phyloP scores from a whole-genome alignment of 2,797 vertebrate species.

The Echeneis naucrates region DNA sequence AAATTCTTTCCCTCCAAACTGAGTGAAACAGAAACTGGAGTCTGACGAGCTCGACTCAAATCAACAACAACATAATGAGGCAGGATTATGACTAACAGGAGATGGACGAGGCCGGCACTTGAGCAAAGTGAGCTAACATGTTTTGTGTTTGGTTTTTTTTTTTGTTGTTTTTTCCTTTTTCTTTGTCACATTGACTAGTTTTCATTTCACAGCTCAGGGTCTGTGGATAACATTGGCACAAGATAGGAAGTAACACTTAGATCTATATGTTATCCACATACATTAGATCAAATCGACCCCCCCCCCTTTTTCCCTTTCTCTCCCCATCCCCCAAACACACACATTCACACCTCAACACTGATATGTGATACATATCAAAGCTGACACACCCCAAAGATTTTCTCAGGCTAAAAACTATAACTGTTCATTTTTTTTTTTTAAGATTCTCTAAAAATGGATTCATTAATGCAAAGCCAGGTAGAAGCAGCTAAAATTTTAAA shows the following conservation, averaged over 20 bases:
- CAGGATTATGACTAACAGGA: slow-evolving; percentile 29
- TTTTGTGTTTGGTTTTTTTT: not conserved
- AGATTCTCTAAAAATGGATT: slow-evolving; percentile 54
- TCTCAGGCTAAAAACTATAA: slow-evolving; percentile 64
- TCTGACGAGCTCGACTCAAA: slow-evolving; percentile 23
- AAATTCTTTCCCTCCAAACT: too few species aligned
- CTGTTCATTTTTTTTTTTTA: slow-evolving; percentile 25
- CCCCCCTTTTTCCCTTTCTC: not conserved
- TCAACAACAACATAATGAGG: slow-evolving; percentile 30
- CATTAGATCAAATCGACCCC: slow-evolving; percentile 39
- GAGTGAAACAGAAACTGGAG: slow-evolving; percentile 33
- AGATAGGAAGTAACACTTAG: slow-evolving; percentile 72
- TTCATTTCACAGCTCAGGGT: slow-evolving; percentile 78
- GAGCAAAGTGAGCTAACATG: slow-evolving; percentile 54
- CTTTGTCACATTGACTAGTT: slow-evolving; percentile 58
- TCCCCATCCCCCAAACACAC: not conserved
- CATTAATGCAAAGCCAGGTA: slow-evolving; percentile 55
- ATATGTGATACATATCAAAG: slow-evolving; percentile 69
- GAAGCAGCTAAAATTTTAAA: slow-evolving; percentile 57
- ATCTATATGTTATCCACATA: slow-evolving; percentile 64
- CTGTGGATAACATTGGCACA: slow-evolving; percentile 79
- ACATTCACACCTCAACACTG: slow-evolving; percentile 48
- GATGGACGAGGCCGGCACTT: slow-evolving; percentile 66
- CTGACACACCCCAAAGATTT: slow-evolving; percentile 55
- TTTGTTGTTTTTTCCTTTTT: not conserved